Evolutionary conservation across 2,113 vertebrate species (phyloP), one percentile per base, ranked within the genome.

Genomic region (Fregetta grallaria): DNA sequence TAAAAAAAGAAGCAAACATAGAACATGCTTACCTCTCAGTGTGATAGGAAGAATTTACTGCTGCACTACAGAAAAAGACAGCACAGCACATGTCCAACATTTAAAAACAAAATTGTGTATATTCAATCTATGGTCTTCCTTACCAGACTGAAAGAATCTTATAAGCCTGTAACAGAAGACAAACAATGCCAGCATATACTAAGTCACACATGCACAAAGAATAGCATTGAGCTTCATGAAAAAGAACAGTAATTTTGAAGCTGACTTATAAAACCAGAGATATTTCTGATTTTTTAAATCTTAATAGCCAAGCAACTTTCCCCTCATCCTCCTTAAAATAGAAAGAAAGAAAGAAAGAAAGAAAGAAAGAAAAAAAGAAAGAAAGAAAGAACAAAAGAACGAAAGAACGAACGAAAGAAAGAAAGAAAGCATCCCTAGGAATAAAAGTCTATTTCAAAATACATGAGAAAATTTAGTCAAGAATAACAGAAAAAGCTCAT

Each of bases 11-110:
- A 88, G 34, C 59, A 95, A 96, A 91, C 52, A 92, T 50, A 87
- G 61, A 93, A 96, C 74, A 94, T 81, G 55, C 38, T 87, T 95
- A 59, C 74, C 45, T 86, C 76, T 91, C 25, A 11, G 18, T 63
- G 22, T 44, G 82, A 96, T 67, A 83, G 90, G 45, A 78, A 78
- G 84, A 94, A 93, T 95, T 94, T 90, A 81, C 56, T 80, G 66
- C 68, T 84, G 66, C 52, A n/a, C 66, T 82, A 88, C 44, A 83
- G 80, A 74, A 91, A 94, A 90, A 96, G 82, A 92, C 92, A 96
- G 85, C 59, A 92, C 38, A 63, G 68, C 68, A 81, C 78, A 91
- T 34, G 55, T 74, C 74, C 90, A 87, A 81, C 77, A 72, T 91
- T 94, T 97, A 59, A 91, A 96, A 95, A 10, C 52, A 96, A 84